These are phyloP conservation scores for Trachymyrmex cornetzi DNA, from an alignment of 1,140 invertebrate species.

Conservation along the genomic window DNA sequence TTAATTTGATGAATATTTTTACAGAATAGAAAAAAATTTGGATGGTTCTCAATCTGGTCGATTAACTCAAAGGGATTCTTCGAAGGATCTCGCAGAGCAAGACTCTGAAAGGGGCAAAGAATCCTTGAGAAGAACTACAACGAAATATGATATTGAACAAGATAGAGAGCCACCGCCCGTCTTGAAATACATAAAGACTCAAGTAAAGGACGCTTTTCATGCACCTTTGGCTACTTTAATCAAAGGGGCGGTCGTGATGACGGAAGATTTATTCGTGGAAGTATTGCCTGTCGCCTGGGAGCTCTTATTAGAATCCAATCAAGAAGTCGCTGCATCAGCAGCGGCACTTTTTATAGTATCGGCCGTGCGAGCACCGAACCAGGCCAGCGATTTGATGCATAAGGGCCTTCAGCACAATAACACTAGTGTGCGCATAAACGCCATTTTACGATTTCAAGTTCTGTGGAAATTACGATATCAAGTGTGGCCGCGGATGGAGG, in stretches of 20 bases:
- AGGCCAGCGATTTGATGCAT: slow-evolving; percentile 95
- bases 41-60: slow-evolving; percentile 86
- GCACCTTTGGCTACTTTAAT: slow-evolving; percentile 95
- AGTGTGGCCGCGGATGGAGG: slow-evolving; percentile 99
- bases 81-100: slow-evolving; percentile 84
- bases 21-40: slow-evolving; percentile 87
- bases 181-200: slow-evolving; percentile 94
- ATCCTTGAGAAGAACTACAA: slow-evolving; percentile 84
- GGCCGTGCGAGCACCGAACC: slow-evolving; percentile 95
- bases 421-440: slow-evolving; percentile 91
- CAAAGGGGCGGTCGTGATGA: slow-evolving; percentile 96
- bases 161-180: slow-evolving; percentile 90
- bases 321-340: slow-evolving; percentile 92
- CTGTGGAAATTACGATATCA: slow-evolving; percentile 99
- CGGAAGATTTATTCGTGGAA: slow-evolving; percentile 95
- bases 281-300: slow-evolving; percentile 97
- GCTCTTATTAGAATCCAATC: slow-evolving; percentile 93
- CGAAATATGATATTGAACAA: slow-evolving; percentile 86
- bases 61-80: slow-evolving; percentile 83
- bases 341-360: slow-evolving; percentile 97
- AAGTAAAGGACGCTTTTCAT: slow-evolving; percentile 96
- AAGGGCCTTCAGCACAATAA: slow-evolving; percentile 94
- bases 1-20: slow-evolving; percentile 27
- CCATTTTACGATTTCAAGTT: slow-evolving; percentile 96
- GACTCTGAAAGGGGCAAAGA: slow-evolving; percentile 84